These are phyloP conservation scores for Hololepta plana DNA, from an alignment of 2,888 invertebrate genomes.

Conservation along the genomic window DNA sequence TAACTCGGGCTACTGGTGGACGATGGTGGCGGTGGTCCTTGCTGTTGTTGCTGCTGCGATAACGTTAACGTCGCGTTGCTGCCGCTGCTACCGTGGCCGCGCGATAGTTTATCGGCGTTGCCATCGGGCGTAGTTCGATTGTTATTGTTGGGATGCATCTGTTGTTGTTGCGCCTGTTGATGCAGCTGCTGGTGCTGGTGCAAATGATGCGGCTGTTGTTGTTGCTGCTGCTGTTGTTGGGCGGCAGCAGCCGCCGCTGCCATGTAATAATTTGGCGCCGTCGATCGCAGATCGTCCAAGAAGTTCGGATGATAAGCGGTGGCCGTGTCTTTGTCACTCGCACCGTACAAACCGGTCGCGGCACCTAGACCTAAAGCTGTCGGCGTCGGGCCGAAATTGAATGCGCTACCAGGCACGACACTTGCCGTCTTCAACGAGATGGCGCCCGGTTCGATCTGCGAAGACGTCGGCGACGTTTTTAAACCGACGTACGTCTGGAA, in stretches of 20 bases:
- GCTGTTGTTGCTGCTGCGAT: too few relatives aligned
- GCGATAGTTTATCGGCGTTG: slow-evolving; percentile 28
- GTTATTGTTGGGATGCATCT: too few relatives aligned
- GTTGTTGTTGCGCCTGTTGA: slow-evolving; percentile 30
- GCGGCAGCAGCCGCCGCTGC: slow-evolving; percentile 31
- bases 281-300: slow-evolving; percentile 46
- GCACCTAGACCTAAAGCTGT: slow-evolving; percentile 32
- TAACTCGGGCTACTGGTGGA: too few relatives aligned
- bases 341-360: slow-evolving; percentile 33
- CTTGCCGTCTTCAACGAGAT: slow-evolving; percentile 48
- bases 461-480: slow-evolving; percentile 21
- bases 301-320: slow-evolving; percentile 43
- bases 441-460: slow-evolving; percentile 24
- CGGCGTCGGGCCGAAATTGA: slow-evolving; percentile 61
- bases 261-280: slow-evolving; percentile 39
- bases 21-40: slow-evolving; percentile 14
- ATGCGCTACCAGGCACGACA: slow-evolving; percentile 67
- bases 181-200: slow-evolving; percentile 24
- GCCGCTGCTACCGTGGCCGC: slow-evolving; percentile 24
- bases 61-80: slow-evolving; percentile 8
- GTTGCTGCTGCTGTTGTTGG: too few relatives aligned
- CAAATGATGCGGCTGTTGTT: too few relatives aligned
- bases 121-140: slow-evolving; percentile 31
- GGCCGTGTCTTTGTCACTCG: slow-evolving; percentile 37
- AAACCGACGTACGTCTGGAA: slow-evolving; percentile 41